Conservation (phyloP, 2,113 vertebrate genomes). For the Solea solea region DNA sequence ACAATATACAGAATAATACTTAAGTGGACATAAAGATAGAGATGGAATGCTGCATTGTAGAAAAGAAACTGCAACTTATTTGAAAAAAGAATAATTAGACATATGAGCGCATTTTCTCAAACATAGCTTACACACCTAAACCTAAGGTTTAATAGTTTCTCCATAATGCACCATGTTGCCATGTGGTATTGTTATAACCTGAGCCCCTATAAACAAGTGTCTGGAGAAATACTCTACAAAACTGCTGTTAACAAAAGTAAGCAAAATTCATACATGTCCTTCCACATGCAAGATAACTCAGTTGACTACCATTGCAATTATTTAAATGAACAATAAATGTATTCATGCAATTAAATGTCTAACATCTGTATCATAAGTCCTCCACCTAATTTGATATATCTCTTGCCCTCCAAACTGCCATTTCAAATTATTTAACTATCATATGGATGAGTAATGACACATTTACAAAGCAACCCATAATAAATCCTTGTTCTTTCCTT, state of each 20-base stretch:
- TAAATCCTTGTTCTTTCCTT: conserved; percentile 16
- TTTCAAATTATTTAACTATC: conserved; percentile 30
- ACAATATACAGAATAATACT: conserved; percentile 5
- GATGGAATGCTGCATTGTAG: background rate
- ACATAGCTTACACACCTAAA: no score
- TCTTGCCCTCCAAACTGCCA: conserved; percentile 28
- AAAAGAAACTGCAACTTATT: conserved; percentile 4
- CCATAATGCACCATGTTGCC: no score
- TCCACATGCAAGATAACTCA: conserved; percentile 58
- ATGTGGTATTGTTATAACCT: no score
- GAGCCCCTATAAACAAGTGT: no score
- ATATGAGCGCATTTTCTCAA: no score
- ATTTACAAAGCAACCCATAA: conserved; percentile 4
- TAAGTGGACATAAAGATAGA: conserved; percentile 2
- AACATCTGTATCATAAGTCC: conserved; percentile 15
- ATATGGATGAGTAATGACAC: conserved; percentile 19
- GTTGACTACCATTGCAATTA: conserved; percentile 42
- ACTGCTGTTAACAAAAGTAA: conserved; percentile 17
- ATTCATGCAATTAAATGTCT: conserved; percentile 18
- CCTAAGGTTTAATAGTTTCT: no score
- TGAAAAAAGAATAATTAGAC: background rate
- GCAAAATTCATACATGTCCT: conserved; percentile 62
- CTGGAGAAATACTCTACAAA: no score
- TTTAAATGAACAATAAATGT: background rate
- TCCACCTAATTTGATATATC: conserved; percentile 31